Evolutionary conservation across 2,888 invertebrate genomes (phyloP).

Genomic region (Lepidocyrtoides sp.): DNA sequence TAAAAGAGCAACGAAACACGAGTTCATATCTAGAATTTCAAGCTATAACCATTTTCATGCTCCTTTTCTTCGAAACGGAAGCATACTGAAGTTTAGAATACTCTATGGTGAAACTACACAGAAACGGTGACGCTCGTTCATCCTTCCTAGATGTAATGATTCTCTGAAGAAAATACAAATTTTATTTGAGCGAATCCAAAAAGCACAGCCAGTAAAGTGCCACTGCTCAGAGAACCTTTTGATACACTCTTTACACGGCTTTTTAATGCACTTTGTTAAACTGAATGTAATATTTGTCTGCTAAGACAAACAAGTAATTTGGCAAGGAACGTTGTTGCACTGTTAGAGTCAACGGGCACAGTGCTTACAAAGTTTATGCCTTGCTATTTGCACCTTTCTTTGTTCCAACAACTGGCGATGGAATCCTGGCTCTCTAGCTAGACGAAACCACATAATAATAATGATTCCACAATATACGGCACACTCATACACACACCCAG

Average conservation of each 20-base stretch:
- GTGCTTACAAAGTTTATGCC: neutral
- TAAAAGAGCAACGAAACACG: neutral
- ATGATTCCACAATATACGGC: neutral
- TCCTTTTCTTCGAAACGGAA: neutral
- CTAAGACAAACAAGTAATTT: neutral
- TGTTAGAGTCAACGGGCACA: neutral
- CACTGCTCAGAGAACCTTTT: neutral
- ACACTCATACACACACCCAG: neutral
- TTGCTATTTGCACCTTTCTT: constrained; percentile 37
- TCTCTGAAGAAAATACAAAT: neutral
- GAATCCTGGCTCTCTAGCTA: constrained; percentile 7
- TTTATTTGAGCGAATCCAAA: neutral
- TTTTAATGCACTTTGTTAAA: neutral
- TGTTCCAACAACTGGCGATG: constrained; percentile 25
- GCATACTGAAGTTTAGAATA: neutral
- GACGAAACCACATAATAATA: neutral
- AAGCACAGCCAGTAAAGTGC: neutral
- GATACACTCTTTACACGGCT: neutral
- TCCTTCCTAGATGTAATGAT: too few relatives aligned
- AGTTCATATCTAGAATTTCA: neutral
- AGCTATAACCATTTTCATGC: neutral
- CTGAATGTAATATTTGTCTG: neutral
- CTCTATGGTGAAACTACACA: neutral
- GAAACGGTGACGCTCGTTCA: neutral
- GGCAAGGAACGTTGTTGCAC: constrained; percentile 1